Evolutionary conservation across 2,888 invertebrate species (phyloP).

Genomic region (Zelleria hepariella): DNA sequence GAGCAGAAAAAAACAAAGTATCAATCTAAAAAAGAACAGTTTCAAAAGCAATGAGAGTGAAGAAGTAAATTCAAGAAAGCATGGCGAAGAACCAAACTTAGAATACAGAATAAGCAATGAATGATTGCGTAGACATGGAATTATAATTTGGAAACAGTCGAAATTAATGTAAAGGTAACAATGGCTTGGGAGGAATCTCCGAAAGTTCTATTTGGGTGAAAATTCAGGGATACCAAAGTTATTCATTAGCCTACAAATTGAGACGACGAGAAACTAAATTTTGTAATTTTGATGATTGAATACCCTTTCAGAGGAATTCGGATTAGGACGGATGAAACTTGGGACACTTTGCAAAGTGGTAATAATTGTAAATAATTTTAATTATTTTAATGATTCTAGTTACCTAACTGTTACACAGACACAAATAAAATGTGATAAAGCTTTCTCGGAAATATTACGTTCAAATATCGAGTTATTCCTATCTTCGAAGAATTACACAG

Average conservation of each 20-base stretch:
- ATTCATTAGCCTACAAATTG: neutral
- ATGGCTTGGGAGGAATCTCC: neutral
- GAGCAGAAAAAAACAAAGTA: slow-evolving; percentile 49
- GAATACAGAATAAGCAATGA: neutral
- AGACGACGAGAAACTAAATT: neutral
- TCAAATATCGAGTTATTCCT: no score
- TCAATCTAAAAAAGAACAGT: slow-evolving; percentile 24
- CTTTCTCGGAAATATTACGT: neutral
- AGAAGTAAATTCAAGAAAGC: slow-evolving; percentile 14
- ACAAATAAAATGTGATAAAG: neutral
- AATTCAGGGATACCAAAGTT: neutral
- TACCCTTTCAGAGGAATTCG: neutral
- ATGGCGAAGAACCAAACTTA: neutral
- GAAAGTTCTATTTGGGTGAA: neutral
- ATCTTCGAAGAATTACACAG: no score
- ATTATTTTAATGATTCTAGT: neutral
- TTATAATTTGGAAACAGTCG: neutral
- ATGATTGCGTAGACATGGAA: neutral
- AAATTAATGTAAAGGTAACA: neutral
- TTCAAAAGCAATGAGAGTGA: slow-evolving; percentile 34
- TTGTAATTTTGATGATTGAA: neutral
- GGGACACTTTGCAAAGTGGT: neutral
- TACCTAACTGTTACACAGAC: neutral
- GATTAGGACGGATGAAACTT: neutral
- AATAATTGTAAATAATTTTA: neutral